A percentile compares a stretch with the other conserved stretches of the same genome.
phyloP scores from a whole-genome alignment of 2,888 invertebrate species.

The Drosophila nr. perissopoda region DNA sequence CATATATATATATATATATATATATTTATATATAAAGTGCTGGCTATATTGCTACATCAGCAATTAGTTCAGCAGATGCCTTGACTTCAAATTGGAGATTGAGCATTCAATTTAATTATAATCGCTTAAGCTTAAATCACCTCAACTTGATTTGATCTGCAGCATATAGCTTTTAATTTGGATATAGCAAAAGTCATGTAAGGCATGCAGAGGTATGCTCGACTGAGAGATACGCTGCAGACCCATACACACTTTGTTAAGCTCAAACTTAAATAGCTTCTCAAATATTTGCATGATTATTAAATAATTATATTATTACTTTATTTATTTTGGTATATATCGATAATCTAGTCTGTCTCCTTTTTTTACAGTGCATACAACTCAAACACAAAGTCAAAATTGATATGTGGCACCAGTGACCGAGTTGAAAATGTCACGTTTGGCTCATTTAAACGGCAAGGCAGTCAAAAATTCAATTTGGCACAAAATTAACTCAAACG shows the following conservation, averaged over 20 bases:
- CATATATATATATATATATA: constrained; percentile 58
- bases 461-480: constrained; percentile 47
- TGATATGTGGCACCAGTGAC: neutral
- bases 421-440: constrained; percentile 57
- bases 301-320: neutral
- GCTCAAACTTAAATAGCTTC: neutral
- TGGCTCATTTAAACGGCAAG: constrained; percentile 47
- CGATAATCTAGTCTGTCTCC: neutral
- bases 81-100: neutral
- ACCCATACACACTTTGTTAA: neutral
- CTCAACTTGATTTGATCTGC: constrained; percentile 12
- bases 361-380: neutral
- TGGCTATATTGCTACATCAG: constrained; percentile 31
- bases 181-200: neutral
- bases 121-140: constrained; percentile 4
- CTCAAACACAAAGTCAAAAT: neutral
- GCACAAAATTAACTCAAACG: constrained; percentile 43
- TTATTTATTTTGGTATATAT: rapidly evolving
- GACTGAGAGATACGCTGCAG: neutral
- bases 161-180: neutral
- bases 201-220: neutral
- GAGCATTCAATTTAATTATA: constrained; percentile 21
- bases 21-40: constrained; percentile 56
- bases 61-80: constrained; percentile 39
- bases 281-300: neutral